Percentiles rank a stretch among this genome's conserved stretches.
These are phyloP conservation scores for Leucophenga varia DNA, from an alignment of 1,140 invertebrate genomes.

Conservation along the genomic window DNA sequence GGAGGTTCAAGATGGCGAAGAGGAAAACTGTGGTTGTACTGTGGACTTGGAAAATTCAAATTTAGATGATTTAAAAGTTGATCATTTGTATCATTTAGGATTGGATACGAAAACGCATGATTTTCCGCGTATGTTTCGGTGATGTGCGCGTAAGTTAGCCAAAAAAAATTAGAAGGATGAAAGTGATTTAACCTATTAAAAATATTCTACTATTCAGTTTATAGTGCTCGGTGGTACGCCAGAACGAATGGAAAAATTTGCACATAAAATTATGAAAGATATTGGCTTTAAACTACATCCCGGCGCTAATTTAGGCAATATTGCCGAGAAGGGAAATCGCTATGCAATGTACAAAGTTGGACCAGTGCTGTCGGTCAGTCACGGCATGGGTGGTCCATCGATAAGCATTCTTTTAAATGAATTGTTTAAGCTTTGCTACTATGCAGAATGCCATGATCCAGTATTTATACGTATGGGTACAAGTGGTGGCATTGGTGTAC, in stretches of 20 bases:
- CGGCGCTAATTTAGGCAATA: conserved; percentile 18
- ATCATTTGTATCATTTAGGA: conserved; percentile 25
- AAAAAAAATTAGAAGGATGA: too few relatives aligned
- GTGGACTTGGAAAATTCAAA: conserved; percentile 26
- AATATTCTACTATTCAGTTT: conserved; percentile 20
- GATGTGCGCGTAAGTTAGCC: conserved; percentile 38
- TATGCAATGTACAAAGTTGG: conserved; percentile 34
- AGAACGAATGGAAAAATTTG: conserved; percentile 24
- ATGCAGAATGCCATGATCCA: conserved; percentile 70
- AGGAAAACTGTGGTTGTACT: conserved; percentile 1
- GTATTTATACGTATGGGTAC: conserved; percentile 76
- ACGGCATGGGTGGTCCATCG: conserved; percentile 80
- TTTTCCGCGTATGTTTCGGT: conserved; percentile 31
- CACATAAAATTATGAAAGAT: conserved; percentile 26
- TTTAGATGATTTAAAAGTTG: conserved; percentile 26
- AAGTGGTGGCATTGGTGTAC: conserved; percentile 72
- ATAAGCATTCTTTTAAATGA: conserved; percentile 76
- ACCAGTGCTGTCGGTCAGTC: conserved; percentile 59
- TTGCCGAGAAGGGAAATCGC: conserved; percentile 20
- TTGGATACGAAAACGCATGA: conserved; percentile 21
- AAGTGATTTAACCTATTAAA: too few relatives aligned
- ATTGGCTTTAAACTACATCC: conserved; percentile 28
- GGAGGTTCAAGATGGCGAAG: background rate
- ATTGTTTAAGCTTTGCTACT: conserved; percentile 74
- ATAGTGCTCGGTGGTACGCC: conserved; percentile 28